Base-by-base conservation (phyloP, 2,888 invertebrate genomes). In the Coronaproctus castanopsis region DNA sequence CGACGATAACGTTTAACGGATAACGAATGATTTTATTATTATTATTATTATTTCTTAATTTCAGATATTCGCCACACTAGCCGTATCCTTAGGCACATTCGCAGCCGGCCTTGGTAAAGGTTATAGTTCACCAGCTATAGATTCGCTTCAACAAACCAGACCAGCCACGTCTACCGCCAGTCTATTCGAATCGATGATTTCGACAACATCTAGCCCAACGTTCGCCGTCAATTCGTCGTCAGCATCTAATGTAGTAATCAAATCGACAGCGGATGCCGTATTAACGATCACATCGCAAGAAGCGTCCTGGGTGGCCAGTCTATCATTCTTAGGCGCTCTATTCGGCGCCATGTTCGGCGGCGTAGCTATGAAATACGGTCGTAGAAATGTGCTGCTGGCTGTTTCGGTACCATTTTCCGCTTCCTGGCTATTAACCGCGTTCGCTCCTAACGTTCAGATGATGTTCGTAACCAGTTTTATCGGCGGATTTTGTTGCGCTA, bases 401-500 rank as follows among this genome's bases (percentile, higher is more conserved):
- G 82, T 85, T 2, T 83, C 85, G 1, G 77, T 83, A 1, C 87
- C 87, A 0, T 79, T 87, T 71, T 83, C 84, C 54, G 75, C 81
- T 2, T 84, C 87, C 60, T 92, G 90, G 89, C 74, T 87, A 57
- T 75, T 85, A 24, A 88, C 90, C 0, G 83, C 84, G 1, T 78
- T 85, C 62, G 85, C 87, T 18, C 82, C 80, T 50, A 81, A 82
- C 53, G 83, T 87, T 8, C 78, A 83, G 67, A 78, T 85, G 73
- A 83, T 91, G 78, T 87, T 85, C 72, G 76, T 83, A 66, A 87
- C 89, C 0, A 85, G 91, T 58, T 85, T 90, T 69, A 72, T 88
- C 61, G 88, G 87, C 53, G 92, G 91, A 0, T 81, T 85, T 68
- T 86, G 85, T 71, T 82, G 83, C 66, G 83, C 85, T 18, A 80